A percentile compares a stretch with the other conserved stretches of the same genome.
Evolutionary conservation across 2,888 invertebrate species (phyloP).

Genomic region (Anthophora plumipes): DNA sequence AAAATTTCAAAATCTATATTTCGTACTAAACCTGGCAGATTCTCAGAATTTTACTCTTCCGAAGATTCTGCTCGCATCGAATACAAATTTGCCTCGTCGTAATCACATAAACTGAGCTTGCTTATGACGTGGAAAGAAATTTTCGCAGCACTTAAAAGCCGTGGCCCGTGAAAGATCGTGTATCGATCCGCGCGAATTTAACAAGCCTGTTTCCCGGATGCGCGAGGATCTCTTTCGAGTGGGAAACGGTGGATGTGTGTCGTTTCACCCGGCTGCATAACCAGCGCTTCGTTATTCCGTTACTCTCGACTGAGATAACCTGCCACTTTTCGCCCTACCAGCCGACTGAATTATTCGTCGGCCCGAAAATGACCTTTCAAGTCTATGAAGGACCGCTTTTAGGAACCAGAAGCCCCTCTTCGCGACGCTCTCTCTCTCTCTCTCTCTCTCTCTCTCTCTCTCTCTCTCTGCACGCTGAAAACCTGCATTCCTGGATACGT

Average conservation of each 20-base stretch:
- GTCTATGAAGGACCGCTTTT: conserved; percentile 32
- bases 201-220: conserved; percentile 12
- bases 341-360: conserved; percentile 54
- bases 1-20: too few relatives aligned
- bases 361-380: conserved; percentile 55
- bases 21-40: too few relatives aligned
- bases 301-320: conserved; percentile 51
- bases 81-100: too few relatives aligned
- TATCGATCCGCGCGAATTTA: conserved; percentile 31
- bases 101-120: too few relatives aligned
- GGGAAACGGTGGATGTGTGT: neutral
- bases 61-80: neutral
- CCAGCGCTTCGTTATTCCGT: conserved; percentile 54
- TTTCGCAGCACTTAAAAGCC: neutral
- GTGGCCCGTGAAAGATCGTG: conserved; percentile 1
- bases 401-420: too few relatives aligned
- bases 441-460: too few relatives aligned
- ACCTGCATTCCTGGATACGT: conserved; percentile 14
- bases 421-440: too few relatives aligned
- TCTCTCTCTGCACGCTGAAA: too few relatives aligned
- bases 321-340: conserved; percentile 53
- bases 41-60: too few relatives aligned
- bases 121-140: neutral
- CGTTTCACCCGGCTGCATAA: conserved; percentile 29
- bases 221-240: neutral